phyloP scores from a whole-genome alignment of 1,140 invertebrate genomes.

The Mycetomoellerius zeteki region DNA sequence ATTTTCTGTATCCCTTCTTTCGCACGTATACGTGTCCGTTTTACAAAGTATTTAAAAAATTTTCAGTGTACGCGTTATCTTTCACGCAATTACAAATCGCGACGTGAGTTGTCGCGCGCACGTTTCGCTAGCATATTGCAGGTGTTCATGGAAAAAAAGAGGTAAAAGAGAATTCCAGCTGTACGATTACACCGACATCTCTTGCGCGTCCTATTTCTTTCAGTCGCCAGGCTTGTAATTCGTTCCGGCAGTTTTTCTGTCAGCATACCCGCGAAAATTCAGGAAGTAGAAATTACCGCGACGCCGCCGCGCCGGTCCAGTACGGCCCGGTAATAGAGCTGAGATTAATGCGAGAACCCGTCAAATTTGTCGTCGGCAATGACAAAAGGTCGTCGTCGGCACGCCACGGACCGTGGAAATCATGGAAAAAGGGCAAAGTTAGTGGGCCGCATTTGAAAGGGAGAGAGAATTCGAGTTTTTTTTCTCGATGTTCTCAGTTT shows the following conservation, averaged over 20 bases:
- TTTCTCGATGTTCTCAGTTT: constrained; percentile 73
- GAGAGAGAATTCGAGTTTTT: constrained; percentile 35
- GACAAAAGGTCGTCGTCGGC: constrained; percentile 72
- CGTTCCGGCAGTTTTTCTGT: constrained; percentile 53
- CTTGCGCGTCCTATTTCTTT: constrained; percentile 52
- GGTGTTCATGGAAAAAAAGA: constrained; percentile 8
- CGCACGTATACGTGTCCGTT: not conserved
- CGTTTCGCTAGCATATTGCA: constrained; percentile 26
- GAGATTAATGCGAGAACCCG: constrained; percentile 77
- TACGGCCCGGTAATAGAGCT: constrained; percentile 73
- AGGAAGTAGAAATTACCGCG: constrained; percentile 58
- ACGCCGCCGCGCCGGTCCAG: constrained; percentile 24
- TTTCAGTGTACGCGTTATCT: constrained; percentile 27
- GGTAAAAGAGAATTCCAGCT: constrained; percentile 20
- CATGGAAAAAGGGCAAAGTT: constrained; percentile 45
- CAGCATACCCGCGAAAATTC: constrained; percentile 48
- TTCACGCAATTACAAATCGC: constrained; percentile 36
- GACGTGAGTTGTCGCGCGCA: constrained; percentile 13
- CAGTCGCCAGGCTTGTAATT: constrained; percentile 53
- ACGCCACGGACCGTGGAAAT: constrained; percentile 34
- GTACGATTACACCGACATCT: constrained; percentile 59
- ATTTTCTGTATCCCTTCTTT: not conserved
- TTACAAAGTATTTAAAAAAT: constrained; percentile 1
- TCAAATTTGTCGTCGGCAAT: constrained; percentile 79
- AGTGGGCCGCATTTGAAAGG: constrained; percentile 58